Percentiles rank a stretch among this genome's conserved stretches.
phyloP scores from a whole-genome alignment of 2,113 vertebrate species.

The Antechinus stuartii region DNA sequence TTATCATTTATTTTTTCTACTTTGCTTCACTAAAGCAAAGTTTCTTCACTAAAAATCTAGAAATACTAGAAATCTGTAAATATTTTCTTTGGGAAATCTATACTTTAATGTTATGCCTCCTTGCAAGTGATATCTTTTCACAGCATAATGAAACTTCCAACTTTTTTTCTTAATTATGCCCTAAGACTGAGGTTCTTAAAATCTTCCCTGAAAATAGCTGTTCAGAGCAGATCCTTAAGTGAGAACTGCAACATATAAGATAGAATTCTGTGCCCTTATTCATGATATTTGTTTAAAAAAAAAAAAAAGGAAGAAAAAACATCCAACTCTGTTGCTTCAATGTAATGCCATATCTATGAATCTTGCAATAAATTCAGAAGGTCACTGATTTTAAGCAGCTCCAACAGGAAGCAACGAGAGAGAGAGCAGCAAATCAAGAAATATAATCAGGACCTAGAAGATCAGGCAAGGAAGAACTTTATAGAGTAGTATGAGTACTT shows the following conservation, averaged over 20 bases:
- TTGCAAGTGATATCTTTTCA: conserved; percentile 2
- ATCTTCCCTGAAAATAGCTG: conserved; percentile 80
- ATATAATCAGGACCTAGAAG: no score
- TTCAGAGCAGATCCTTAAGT: conserved; percentile 81
- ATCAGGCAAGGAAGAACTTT: no score
- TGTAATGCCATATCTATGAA: background rate
- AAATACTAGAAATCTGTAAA: background rate
- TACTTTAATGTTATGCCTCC: conserved; percentile 42
- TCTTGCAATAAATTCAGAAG: background rate
- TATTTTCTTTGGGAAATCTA: conserved; percentile 1
- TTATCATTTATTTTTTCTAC: background rate
- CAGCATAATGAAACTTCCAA: conserved; percentile 17
- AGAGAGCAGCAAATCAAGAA: no score
- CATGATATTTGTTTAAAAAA: background rate
- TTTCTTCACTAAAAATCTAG: background rate
- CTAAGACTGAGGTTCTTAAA: conserved; percentile 90
- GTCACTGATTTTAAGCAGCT: no score
- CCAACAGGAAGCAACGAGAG: no score
- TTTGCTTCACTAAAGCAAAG: background rate
- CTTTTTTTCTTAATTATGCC: conserved; percentile 59
- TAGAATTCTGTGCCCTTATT: conserved; percentile 68
- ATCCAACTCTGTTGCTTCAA: background rate
- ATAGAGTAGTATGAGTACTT: no score
- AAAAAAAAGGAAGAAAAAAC: background rate
- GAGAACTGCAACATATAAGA: conserved; percentile 87